A percentile compares a stretch with the other conserved stretches of the same genome.
These are phyloP conservation scores for Callipepla squamata DNA, from an alignment of 2,113 vertebrate genomes.

Conservation along the genomic window DNA sequence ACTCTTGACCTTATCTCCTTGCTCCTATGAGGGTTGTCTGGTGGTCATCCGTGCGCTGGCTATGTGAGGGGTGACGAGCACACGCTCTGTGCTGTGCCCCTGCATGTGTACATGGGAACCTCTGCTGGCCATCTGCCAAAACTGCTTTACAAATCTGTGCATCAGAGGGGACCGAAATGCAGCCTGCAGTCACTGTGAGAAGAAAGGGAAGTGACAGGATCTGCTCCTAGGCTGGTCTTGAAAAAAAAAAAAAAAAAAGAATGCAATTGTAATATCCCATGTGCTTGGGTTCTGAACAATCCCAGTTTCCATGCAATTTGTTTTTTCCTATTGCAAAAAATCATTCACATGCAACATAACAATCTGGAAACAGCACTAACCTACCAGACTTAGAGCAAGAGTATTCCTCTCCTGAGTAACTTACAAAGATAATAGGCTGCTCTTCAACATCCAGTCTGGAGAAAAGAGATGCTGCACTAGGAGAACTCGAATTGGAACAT, in stretches of 20 bases:
- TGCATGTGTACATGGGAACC: fast-evolving
- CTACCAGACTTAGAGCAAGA: background rate
- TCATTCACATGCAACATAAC: background rate
- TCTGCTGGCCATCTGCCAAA: background rate
- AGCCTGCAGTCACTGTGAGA: background rate
- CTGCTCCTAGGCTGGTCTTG: background rate
- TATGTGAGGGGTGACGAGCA: background rate
- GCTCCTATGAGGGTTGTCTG: conserved; percentile 7
- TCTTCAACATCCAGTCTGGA: background rate
- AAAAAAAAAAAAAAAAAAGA: background rate
- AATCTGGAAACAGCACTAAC: background rate
- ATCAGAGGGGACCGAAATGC: background rate
- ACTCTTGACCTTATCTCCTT: conserved; percentile 23
- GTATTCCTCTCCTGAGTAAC: background rate
- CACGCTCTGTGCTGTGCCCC: background rate
- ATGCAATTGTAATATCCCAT: background rate
- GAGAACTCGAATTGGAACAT: background rate
- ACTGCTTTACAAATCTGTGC: background rate
- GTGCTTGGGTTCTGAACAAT: background rate
- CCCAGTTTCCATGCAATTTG: background rate
- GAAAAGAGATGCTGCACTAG: background rate
- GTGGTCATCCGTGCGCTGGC: background rate
- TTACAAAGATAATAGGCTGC: background rate
- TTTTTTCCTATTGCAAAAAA: background rate
- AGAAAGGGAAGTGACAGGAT: background rate